Conservation (phyloP, 2,113 vertebrate species). For the Festucalex cinctus region DNA sequence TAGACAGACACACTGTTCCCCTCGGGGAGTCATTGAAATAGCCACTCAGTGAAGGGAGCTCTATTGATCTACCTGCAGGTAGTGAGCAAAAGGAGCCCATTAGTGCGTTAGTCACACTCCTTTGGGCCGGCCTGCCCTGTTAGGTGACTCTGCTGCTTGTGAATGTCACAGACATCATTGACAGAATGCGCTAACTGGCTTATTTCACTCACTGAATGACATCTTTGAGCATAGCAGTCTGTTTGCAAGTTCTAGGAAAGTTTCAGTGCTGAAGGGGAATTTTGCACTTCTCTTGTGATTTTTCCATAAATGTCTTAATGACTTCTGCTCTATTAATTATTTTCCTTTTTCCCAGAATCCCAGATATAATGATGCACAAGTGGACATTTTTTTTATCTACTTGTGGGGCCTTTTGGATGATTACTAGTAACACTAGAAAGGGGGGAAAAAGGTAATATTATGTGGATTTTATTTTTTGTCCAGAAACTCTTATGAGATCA, state of each 20-base stretch:
- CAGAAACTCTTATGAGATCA: no score
- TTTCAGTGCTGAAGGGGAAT: not conserved
- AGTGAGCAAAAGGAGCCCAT: constrained; percentile 33
- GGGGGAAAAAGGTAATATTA: not conserved
- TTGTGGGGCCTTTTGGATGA: not conserved
- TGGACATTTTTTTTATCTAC: not conserved
- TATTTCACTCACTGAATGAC: not conserved
- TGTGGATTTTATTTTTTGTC: not conserved
- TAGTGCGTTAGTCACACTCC: constrained; percentile 37
- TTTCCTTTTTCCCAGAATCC: no score
- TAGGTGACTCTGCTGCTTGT: not conserved
- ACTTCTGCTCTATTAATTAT: not conserved
- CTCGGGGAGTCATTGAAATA: constrained; percentile 24
- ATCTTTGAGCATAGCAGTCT: not conserved
- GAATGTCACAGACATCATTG: constrained; percentile 15
- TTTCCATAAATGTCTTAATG: not conserved
- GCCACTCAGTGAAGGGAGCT: constrained; percentile 34
- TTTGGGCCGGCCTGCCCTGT: constrained; percentile 28
- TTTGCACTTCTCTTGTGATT: not conserved
- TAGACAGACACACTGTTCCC: constrained; percentile 7
- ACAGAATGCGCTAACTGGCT: constrained; percentile 3
- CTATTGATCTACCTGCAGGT: constrained; percentile 43
- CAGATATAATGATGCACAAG: not conserved
- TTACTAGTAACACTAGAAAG: not conserved
- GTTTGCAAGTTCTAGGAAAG: not conserved